These are phyloP conservation scores for Nebria salina DNA, from an alignment of 2,888 invertebrate species.

Conservation along the genomic window DNA sequence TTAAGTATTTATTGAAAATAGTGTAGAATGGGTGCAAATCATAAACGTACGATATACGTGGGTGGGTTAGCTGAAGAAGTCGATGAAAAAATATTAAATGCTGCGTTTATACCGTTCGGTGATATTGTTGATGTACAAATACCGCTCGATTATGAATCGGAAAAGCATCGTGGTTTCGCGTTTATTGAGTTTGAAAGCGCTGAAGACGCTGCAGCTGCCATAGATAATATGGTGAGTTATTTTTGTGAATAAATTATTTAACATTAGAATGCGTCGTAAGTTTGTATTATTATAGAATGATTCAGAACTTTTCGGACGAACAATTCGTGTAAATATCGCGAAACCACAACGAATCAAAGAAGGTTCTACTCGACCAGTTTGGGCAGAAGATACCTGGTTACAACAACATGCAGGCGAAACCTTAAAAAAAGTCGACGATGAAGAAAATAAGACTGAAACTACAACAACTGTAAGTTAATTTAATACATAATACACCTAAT, in stretches of 20 bases:
- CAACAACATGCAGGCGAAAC: conserved; percentile 97
- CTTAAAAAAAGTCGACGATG: conserved; percentile 64
- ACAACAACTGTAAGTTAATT: conserved; percentile 32
- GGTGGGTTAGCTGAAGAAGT: conserved; percentile 95
- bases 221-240: conserved; percentile 92
- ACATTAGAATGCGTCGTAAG: background rate
- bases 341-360: conserved; percentile 97
- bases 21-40: conserved; percentile 68
- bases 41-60: conserved; percentile 85
- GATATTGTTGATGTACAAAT: conserved; percentile 98
- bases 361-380: conserved; percentile 93
- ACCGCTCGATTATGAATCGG: conserved; percentile 96
- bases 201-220: conserved; percentile 98
- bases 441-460: conserved; percentile 60
- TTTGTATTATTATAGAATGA: conserved; percentile 77
- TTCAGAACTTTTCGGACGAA: conserved; percentile 95
- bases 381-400: conserved; percentile 99
- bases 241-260: background rate
- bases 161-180: conserved; percentile 98
- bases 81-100: conserved; percentile 92
- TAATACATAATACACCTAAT: background rate
- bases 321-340: conserved; percentile 95
- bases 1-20: background rate
- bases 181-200: conserved; percentile 98
- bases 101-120: conserved; percentile 98